Evolutionary conservation across 1,140 invertebrate species (phyloP).

Genomic region (Zaprionus lachaisei): DNA sequence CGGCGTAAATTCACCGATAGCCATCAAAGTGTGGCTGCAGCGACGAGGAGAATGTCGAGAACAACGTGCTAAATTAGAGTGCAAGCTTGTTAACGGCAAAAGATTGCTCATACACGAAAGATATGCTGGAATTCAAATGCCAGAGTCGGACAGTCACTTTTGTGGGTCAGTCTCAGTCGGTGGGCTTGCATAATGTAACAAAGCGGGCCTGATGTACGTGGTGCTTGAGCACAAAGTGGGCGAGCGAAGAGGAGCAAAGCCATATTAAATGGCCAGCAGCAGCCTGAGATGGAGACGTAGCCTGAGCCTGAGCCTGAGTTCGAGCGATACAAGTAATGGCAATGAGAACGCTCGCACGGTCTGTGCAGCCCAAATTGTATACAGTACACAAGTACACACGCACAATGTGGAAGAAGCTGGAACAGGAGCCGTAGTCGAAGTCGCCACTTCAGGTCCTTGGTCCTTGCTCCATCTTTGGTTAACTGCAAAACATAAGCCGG

Average conservation of each 20-base stretch:
- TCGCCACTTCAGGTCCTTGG: slow-evolving; percentile 36
- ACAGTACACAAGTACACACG: slow-evolving; percentile 2
- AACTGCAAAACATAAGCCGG: slow-evolving; percentile 78
- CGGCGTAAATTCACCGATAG: slow-evolving; percentile 71
- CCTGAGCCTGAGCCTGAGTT: background rate
- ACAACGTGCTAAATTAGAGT: slow-evolving; percentile 70
- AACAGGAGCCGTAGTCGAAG: slow-evolving; percentile 1
- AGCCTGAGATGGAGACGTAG: background rate
- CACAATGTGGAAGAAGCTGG: background rate
- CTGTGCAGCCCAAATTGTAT: slow-evolving; percentile 31
- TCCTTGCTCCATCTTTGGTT: slow-evolving; percentile 55
- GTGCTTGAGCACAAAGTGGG: background rate
- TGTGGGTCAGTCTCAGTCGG: slow-evolving; percentile 54
- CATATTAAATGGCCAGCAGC: slow-evolving; percentile 64
- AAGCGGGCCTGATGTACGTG: slow-evolving; percentile 28
- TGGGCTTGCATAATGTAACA: slow-evolving; percentile 65
- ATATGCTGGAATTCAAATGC: slow-evolving; percentile 34
- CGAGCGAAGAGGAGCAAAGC: slow-evolving; percentile 44
- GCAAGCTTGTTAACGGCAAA: slow-evolving; percentile 74
- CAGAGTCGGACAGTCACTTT: slow-evolving; percentile 2
- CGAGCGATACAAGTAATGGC: slow-evolving; percentile 52
- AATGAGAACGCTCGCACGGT: slow-evolving; percentile 30
- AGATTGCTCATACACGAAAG: slow-evolving; percentile 57
- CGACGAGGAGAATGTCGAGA: slow-evolving; percentile 10
- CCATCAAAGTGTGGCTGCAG: slow-evolving; percentile 49